Base-by-base conservation (phyloP, 1,140 invertebrate species). In the Dreissena polymorpha region DNA sequence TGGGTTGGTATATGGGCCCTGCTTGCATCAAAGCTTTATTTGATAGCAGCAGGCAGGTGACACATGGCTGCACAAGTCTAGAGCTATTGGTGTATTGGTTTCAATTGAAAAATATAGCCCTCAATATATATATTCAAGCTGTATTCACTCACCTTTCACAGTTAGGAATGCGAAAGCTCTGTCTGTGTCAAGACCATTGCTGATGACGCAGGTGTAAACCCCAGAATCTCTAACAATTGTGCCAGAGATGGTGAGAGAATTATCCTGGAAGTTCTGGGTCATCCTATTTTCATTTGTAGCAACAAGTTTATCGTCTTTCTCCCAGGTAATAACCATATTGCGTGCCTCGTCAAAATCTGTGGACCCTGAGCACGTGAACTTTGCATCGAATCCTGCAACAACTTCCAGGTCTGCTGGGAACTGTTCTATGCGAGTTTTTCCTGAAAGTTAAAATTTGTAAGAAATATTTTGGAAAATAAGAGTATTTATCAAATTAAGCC, bases 171-270 rank as follows among this genome's bases (percentile, higher is more conserved):
- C 98, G 85, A 95, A 94, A 0, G 97, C 96, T 10, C 94, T 94
- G 0, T 96, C 96, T 86, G 96, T 95, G 91, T 99, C 99, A 23
- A 99, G 93, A 8, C 96, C 95, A 2, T 98, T 99, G 63, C 94
- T 94, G 0, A 98, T 98, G n/a, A 98, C 95, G 93, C 99, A 99
- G 0, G 98, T 99, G 90, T 99, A 99, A 67, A 95, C 95, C 16
- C 98, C 98, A 13, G 98, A 98, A 93, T 99, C 98, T 72, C 98
- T 93, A 93, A 98, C 98, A 29, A 96, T 96, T 16, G 98, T 98
- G 93, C 98, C 98, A 10, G 96, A 96, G 74, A 99, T 98, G 12
- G 96, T 97, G 71, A 99, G 93, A 0, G 98, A 99, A 91, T 97
- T 97, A 93, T 99, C 97, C 86, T 90, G 90, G n/a, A 84, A 86